Evolutionary conservation across 2,888 invertebrate species (phyloP), one percentile per base, ranked within the genome.

Genomic region (Ectemnius cavifrons): DNA sequence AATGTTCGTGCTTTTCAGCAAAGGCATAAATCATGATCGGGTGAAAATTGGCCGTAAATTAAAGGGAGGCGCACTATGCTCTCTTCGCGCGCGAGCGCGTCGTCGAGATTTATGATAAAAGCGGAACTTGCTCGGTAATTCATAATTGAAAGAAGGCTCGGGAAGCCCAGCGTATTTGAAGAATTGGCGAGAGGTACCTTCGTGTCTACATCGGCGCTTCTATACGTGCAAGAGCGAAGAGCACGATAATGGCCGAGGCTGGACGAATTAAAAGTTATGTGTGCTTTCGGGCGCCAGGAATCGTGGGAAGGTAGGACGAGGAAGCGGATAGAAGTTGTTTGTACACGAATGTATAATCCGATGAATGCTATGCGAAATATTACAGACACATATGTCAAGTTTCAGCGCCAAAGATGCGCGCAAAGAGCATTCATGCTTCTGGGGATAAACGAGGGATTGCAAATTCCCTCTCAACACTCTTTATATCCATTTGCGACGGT

Each of bases 211-310:
- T 67, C 60, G 67, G 64, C 28, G 63, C 3, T 3, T 23, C 23
- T 23, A 23, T 60, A 56, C 71, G 67, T 67, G 67, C 8, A 6
- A 72, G 58, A 66, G 67, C 49, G 71, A 59, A 61, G 72, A 61
- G 60, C 47, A 49, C 8, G 46, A 23, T 37, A 65, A 65, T 46
- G 18, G 37, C 14, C 45, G 63, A 58, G 66, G 47, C 52, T 14
- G 52, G 14, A 8, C 61, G 63, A 73, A 72, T 75, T 71, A 69
- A 77, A 80, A 80, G 68, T 80, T 71, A 67, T 67, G 62, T 27
- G 61, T 64, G 27, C 61, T 71, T 64, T 20, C 61, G n/a, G 69
- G 56, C 63, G 61, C 16, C 37, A 52, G 47, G 73, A 37, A 63
- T 74, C 56, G 49, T 23, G 37, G 11, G n/a, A 14, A 46, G 37